phyloP scores from a whole-genome alignment of 2,888 invertebrate species.

The Apocheima hispidaria region DNA sequence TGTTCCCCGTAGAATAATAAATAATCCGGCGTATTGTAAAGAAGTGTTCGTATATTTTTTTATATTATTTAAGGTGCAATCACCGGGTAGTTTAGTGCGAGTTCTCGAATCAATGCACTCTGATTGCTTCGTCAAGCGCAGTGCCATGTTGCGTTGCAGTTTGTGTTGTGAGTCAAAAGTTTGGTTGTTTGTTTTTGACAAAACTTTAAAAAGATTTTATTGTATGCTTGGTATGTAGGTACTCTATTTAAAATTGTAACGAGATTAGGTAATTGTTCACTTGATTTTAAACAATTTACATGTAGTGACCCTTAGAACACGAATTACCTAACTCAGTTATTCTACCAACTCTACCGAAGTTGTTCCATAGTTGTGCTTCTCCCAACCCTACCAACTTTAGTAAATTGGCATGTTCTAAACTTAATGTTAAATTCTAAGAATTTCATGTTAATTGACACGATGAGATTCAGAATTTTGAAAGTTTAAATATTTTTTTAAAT shows the following conservation, averaged over 20 bases:
- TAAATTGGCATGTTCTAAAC: neutral
- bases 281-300: too few species aligned
- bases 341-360: neutral
- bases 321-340: neutral
- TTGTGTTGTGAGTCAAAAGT: neutral
- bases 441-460: too few species aligned
- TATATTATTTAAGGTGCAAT: slow-evolving; percentile 38
- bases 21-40: too few species aligned
- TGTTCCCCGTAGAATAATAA: too few species aligned
- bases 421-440: too few species aligned
- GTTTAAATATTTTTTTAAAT: too few species aligned
- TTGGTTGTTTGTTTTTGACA: neutral
- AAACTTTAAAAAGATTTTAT: neutral
- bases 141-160: neutral
- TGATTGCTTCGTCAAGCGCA: slow-evolving; percentile 14
- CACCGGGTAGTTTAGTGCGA: slow-evolving; percentile 11
- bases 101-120: slow-evolving; percentile 9
- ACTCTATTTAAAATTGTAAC: too few species aligned
- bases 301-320: too few species aligned
- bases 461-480: too few species aligned
- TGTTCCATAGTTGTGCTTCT: neutral
- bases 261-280: too few species aligned
- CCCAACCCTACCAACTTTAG: neutral
- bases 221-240: too few species aligned
- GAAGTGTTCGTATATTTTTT: slow-evolving; percentile 11